These are phyloP conservation scores for Strigamia transsilvanica DNA, from an alignment of 2,888 invertebrate species.

Conservation along the genomic window DNA sequence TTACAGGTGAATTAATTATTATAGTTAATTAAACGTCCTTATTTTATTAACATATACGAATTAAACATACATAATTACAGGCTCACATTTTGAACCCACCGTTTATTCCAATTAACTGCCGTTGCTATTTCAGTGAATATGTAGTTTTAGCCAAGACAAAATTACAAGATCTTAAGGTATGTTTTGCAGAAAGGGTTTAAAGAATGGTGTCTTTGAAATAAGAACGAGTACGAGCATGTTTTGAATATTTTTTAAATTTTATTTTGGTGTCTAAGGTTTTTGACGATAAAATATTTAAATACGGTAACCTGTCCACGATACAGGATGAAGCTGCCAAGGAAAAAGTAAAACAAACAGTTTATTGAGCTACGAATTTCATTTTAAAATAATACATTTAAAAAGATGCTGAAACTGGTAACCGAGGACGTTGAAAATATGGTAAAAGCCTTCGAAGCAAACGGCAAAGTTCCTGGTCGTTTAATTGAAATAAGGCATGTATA, in stretches of 20 bases:
- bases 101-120: not conserved
- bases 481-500: constrained; percentile 6
- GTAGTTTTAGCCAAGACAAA: not conserved
- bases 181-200: too few relatives aligned
- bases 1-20: constrained; percentile 11
- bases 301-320: not conserved
- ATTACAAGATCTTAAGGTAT: constrained; percentile 3
- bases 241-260: too few relatives aligned
- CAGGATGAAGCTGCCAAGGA: not conserved
- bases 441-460: not conserved
- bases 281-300: not conserved
- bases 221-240: not conserved
- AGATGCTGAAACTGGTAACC: not conserved
- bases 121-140: constrained; percentile 1
- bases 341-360: not conserved
- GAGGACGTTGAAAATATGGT: not conserved
- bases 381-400: not conserved
- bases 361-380: not conserved
- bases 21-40: not conserved
- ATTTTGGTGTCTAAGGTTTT: not conserved
- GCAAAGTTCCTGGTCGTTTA: not conserved
- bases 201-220: not conserved
- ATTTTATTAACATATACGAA: not conserved
- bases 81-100: constrained; percentile 20
- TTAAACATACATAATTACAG: not conserved